These are phyloP conservation scores for Indicator maculatus DNA, from an alignment of 2,113 vertebrate species.

Conservation along the genomic window DNA sequence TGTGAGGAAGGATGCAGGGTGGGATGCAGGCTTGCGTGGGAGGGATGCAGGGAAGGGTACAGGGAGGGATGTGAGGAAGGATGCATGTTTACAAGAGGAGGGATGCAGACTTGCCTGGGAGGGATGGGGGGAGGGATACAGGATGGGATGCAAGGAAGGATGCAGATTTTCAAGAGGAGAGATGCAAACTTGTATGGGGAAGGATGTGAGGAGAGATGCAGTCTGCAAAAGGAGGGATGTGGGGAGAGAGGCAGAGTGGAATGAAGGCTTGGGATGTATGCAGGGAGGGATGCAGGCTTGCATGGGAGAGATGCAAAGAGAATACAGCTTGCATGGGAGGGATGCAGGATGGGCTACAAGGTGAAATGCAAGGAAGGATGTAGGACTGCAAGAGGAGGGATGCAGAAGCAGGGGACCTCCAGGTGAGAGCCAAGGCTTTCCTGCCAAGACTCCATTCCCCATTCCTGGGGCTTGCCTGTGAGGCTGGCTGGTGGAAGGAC, in stretches of 20 bases:
- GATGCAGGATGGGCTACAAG: too few species aligned
- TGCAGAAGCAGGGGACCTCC: neutral
- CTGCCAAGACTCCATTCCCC: neutral
- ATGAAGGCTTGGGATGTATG: neutral
- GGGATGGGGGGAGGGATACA: neutral
- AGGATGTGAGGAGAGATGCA: neutral
- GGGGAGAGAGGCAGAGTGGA: too few species aligned
- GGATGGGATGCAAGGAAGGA: neutral
- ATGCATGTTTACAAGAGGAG: too few species aligned
- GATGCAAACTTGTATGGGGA: neutral
- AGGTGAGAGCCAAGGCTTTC: rapidly evolving
- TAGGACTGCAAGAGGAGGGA: too few species aligned
- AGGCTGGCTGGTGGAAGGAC: neutral
- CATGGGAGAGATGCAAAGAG: neutral
- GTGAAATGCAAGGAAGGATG: too few species aligned
- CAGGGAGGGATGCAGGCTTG: neutral
- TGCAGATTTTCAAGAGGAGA: too few species aligned
- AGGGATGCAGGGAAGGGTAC: too few species aligned
- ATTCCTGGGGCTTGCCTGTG: neutral
- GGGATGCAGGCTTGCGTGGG: too few species aligned
- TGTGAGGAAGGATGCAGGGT: neutral
- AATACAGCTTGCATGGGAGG: too few species aligned
- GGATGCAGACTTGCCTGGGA: too few species aligned
- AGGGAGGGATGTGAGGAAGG: too few species aligned
- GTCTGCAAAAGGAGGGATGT: neutral